These are phyloP conservation scores for Anabas testudineus DNA, from an alignment of 2,797 vertebrate genomes.

Conservation along the genomic window DNA sequence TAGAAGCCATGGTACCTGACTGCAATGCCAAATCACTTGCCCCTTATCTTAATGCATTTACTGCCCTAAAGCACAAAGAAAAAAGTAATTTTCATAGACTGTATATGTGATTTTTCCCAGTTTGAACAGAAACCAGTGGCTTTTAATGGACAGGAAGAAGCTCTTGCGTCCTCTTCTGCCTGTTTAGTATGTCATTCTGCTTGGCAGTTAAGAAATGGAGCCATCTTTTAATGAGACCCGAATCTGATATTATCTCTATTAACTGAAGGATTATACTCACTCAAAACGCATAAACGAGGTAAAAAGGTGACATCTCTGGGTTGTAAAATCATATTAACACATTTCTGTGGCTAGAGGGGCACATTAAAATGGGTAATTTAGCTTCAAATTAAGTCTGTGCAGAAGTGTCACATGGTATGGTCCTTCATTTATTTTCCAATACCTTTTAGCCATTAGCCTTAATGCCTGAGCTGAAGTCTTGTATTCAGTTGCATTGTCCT, in stretches of 20 bases:
- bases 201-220: slow-evolving; percentile 56
- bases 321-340: slow-evolving; percentile 66
- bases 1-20: slow-evolving; percentile 56
- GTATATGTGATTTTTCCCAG: slow-evolving; percentile 35
- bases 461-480: slow-evolving; percentile 52
- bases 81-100: slow-evolving; percentile 60
- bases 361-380: slow-evolving; percentile 74
- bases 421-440: slow-evolving; percentile 69
- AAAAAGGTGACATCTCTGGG: slow-evolving; percentile 63
- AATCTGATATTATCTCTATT: slow-evolving; percentile 73
- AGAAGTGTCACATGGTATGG: slow-evolving; percentile 42
- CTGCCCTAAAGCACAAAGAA: slow-evolving; percentile 58
- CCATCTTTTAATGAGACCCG: slow-evolving; percentile 63
- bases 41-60: slow-evolving; percentile 60
- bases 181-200: slow-evolving; percentile 58
- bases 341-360: slow-evolving; percentile 68
- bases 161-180: slow-evolving; percentile 35
- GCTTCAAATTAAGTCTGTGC: slow-evolving; percentile 71
- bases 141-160: slow-evolving; percentile 53
- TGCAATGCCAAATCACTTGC: slow-evolving; percentile 47
- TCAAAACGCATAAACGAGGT: slow-evolving; percentile 59
- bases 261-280: slow-evolving; percentile 64
- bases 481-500: slow-evolving; percentile 41
- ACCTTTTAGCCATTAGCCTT: slow-evolving; percentile 62
- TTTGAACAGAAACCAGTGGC: slow-evolving; percentile 47